Evolutionary conservation across 2,113 vertebrate genomes (phyloP), one percentile per base, ranked within the genome.

Genomic region (Aegithalos caudatus): DNA sequence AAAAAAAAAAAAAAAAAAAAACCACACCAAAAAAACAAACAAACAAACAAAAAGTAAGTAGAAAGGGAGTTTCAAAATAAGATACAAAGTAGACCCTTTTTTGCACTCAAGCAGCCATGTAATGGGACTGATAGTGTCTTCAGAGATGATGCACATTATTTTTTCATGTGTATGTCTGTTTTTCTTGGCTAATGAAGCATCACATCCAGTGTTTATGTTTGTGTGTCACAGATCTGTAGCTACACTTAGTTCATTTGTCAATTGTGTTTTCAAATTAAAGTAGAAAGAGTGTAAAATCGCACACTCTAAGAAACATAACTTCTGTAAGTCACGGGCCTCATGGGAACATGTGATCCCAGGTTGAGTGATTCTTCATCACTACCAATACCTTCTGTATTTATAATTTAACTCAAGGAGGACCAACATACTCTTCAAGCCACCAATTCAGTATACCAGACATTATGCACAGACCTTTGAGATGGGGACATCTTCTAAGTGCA

Each of bases 101-200:
- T 62, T 64, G 24, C 58, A 12, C 11, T 44, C 0, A 2, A 65
- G 24, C 9, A 48, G 40, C 14, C 38, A 11, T 2, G 1, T 57
- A 76, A 51, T 60, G 58, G 40, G 35, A n/a, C 18, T 69, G 27
- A 40, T 48, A 35, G 0, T 3, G 17, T 66, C 44, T 71, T 94
- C 40, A 72, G 15, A 51, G 28, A 57, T 48, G 44, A 53, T 23
- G 35, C 35, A 38, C 5, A 1, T 44, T 82, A 42, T 78, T 89
- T 86, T 86, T 92, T 80, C 44, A 33, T 50, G 7, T 65, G 5
- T 44, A 14, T 87, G 25, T 86, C 38, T 92, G 24, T 80, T 66
- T 76, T 77, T 82, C 53, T 88, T 80, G 70, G 28, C 73, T 90
- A 57, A 48, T 82, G 70, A 90, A 80, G 48, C 23, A 21, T 81